Percentiles rank a stretch among this genome's conserved stretches.
phyloP scores from a whole-genome alignment of 2,888 invertebrate species.

The Caenorhabditis sp. region DNA sequence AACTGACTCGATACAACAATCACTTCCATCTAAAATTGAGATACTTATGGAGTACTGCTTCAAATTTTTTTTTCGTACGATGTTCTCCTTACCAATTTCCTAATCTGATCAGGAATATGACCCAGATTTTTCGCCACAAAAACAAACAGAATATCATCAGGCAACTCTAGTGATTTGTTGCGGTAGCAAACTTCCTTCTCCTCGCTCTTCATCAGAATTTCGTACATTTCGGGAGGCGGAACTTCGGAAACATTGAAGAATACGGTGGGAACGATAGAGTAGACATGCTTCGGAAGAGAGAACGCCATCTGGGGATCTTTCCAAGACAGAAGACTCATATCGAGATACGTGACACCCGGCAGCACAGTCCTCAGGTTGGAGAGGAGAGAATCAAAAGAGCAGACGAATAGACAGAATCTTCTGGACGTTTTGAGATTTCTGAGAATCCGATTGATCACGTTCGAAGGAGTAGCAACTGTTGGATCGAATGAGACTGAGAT shows the following conservation, averaged over 20 bases:
- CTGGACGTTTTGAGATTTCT: constrained; percentile 44
- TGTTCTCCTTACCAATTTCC: constrained; percentile 64
- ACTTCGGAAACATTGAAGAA: constrained; percentile 55
- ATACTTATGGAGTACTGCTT: background rate
- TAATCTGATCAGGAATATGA: constrained; percentile 62
- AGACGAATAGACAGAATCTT: constrained; percentile 59
- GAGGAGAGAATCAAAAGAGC: constrained; percentile 39
- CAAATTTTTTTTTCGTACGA: too few relatives aligned
- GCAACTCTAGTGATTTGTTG: constrained; percentile 59
- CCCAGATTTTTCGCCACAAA: constrained; percentile 52
- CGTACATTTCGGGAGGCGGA: constrained; percentile 68
- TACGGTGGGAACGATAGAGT: constrained; percentile 67
- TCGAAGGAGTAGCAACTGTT: constrained; percentile 51
- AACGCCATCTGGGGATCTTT: constrained; percentile 18
- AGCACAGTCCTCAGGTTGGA: constrained; percentile 44
- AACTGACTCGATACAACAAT: constrained; percentile 42
- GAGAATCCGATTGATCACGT: constrained; percentile 50
- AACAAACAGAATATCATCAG: constrained; percentile 67
- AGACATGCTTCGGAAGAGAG: constrained; percentile 59
- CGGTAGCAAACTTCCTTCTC: constrained; percentile 63
- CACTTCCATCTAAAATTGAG: constrained; percentile 60
- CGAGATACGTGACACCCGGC: constrained; percentile 58
- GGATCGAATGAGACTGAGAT: constrained; percentile 34
- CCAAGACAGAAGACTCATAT: constrained; percentile 60
- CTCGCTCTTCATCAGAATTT: constrained; percentile 64